phyloP scores from a whole-genome alignment of 2,113 vertebrate species.

The Periophthalmodon schlosseri region DNA sequence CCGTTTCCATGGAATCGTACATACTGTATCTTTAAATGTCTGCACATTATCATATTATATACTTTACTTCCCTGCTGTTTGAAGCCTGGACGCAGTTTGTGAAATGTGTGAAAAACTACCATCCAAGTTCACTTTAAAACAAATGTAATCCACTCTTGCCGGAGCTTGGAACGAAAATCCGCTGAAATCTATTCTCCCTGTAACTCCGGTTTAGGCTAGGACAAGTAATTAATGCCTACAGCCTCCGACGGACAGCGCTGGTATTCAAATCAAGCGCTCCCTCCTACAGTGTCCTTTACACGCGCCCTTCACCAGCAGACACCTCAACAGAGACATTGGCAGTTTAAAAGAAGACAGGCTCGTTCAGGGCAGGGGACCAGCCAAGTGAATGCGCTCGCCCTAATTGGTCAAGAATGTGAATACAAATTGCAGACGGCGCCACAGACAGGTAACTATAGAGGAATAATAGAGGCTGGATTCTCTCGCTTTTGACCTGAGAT shows the following conservation, averaged over 20 bases:
- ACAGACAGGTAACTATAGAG: neutral
- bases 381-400: neutral
- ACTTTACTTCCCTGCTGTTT: neutral
- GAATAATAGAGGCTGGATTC: neutral
- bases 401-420: conserved; percentile 20
- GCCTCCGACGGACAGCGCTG: neutral
- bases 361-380: neutral
- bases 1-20: no score
- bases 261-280: conserved; percentile 20
- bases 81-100: neutral
- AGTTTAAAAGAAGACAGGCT: neutral
- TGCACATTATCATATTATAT: no score
- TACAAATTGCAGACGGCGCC: conserved; percentile 5
- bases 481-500: neutral
- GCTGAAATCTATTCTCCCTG: neutral
- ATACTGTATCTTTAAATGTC: no score
- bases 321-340: conserved; percentile 8
- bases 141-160: neutral
- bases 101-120: neutral
- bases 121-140: neutral
- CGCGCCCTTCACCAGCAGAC: conserved; percentile 6
- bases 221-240: conserved; percentile 11
- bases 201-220: neutral
- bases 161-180: neutral
- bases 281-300: neutral